phyloP scores from a whole-genome alignment of 2,113 vertebrate species.

The Aegypius monachus region DNA sequence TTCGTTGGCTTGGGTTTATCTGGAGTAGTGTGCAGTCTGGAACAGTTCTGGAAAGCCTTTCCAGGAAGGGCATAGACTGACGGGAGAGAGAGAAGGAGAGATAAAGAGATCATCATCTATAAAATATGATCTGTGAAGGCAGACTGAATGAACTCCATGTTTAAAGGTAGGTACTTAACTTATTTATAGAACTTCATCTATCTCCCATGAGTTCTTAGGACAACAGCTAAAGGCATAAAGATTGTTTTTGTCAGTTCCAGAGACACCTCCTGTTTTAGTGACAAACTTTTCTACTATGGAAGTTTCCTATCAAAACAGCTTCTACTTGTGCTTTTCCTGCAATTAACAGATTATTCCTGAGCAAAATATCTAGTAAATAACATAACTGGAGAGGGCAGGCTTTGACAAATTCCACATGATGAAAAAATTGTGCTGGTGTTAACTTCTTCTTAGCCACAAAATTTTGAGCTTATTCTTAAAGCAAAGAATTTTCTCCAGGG shows the following conservation, averaged over 20 bases:
- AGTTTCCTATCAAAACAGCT: neutral
- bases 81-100: neutral
- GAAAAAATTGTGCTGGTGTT: neutral
- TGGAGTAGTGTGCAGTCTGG: fast-evolving
- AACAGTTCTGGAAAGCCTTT: neutral
- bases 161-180: neutral
- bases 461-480: neutral
- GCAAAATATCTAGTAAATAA: neutral
- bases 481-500: neutral
- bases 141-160: neutral
- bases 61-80: neutral
- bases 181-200: neutral
- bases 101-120: neutral
- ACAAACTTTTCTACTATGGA: neutral
- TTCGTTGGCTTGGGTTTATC: neutral
- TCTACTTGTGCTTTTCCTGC: neutral
- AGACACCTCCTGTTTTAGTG: neutral
- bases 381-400: neutral
- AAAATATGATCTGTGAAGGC: neutral
- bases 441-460: neutral
- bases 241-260: neutral
- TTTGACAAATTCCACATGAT: neutral
- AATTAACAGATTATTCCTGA: neutral
- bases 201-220: neutral
- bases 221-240: neutral